Percentiles rank a stretch among this genome's conserved stretches.
These are phyloP conservation scores for Heterodera schachtii DNA, from an alignment of 1,140 invertebrate species.

Conservation along the genomic window DNA sequence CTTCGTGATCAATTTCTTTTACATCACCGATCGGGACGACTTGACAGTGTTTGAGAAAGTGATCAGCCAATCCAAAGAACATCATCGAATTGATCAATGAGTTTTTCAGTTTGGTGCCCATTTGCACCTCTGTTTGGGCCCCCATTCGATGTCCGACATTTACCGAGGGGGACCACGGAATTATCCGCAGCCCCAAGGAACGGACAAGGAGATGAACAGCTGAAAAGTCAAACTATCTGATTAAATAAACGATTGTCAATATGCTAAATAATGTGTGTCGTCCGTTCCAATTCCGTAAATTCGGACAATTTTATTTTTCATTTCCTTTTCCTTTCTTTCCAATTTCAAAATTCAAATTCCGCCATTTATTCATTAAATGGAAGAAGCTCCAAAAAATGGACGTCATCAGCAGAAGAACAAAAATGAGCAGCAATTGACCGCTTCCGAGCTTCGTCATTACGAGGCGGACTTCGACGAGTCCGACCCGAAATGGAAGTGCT, in stretches of 20 bases:
- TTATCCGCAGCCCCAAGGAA: neutral
- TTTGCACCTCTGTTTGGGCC: slow-evolving; percentile 24
- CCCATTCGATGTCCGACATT: slow-evolving; percentile 27
- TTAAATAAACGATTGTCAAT: too few relatives aligned
- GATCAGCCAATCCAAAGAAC: neutral
- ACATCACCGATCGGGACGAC: slow-evolving; percentile 21
- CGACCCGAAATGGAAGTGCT: neutral
- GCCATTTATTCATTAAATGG: neutral
- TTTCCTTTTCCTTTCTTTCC: too few relatives aligned
- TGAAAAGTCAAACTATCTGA: too few relatives aligned
- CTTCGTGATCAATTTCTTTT: slow-evolving; percentile 29
- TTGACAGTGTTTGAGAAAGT: slow-evolving; percentile 30
- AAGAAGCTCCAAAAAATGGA: neutral
- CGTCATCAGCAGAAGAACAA: neutral
- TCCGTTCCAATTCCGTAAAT: too few relatives aligned
- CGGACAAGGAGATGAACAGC: neutral
- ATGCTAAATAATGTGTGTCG: too few relatives aligned
- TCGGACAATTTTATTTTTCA: too few relatives aligned
- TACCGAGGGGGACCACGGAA: slow-evolving; percentile 18
- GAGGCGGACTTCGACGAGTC: neutral
- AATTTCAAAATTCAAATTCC: too few relatives aligned
- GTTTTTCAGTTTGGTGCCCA: slow-evolving; percentile 20
- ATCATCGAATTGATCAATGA: neutral
- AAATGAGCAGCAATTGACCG: neutral
- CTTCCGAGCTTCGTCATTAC: neutral